phyloP scores from a whole-genome alignment of 2,888 invertebrate genomes.

The Cylindroiulus punctatus region DNA sequence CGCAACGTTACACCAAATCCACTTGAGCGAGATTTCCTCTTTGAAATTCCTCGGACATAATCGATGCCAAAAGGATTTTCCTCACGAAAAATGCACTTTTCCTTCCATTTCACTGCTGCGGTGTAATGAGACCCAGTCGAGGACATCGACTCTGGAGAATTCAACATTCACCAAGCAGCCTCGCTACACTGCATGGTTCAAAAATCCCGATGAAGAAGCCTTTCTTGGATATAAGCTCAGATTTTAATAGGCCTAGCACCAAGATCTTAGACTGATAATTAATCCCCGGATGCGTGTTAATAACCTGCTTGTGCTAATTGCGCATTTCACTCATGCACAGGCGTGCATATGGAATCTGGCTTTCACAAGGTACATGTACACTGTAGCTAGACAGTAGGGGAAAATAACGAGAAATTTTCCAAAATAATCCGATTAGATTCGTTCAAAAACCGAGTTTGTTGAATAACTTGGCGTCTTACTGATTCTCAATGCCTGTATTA shows the following conservation, averaged over 20 bases:
- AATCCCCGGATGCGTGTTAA: constrained; percentile 15
- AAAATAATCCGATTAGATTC: constrained; percentile 5
- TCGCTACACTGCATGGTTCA: neutral
- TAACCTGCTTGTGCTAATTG: constrained; percentile 13
- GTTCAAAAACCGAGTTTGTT: neutral
- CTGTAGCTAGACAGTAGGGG: neutral
- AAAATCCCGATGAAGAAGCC: neutral
- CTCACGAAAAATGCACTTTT: neutral
- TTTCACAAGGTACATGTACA: neutral
- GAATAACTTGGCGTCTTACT: neutral
- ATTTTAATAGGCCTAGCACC: neutral
- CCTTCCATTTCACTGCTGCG: neutral
- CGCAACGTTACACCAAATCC: constrained; percentile 4
- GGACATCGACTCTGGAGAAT: constrained; percentile 12
- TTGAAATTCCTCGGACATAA: constrained; percentile 38
- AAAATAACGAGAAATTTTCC: neutral
- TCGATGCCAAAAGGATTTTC: constrained; percentile 31
- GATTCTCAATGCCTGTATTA: neutral
- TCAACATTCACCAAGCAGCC: neutral
- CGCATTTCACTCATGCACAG: neutral
- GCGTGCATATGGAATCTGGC: neutral
- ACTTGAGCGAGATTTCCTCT: constrained; percentile 8
- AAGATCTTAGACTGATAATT: neutral
- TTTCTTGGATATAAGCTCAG: too few relatives aligned
- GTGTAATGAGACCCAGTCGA: constrained; percentile 7